phyloP scores from a whole-genome alignment of 2,888 invertebrate species.

The Meteorus cinctellus region DNA sequence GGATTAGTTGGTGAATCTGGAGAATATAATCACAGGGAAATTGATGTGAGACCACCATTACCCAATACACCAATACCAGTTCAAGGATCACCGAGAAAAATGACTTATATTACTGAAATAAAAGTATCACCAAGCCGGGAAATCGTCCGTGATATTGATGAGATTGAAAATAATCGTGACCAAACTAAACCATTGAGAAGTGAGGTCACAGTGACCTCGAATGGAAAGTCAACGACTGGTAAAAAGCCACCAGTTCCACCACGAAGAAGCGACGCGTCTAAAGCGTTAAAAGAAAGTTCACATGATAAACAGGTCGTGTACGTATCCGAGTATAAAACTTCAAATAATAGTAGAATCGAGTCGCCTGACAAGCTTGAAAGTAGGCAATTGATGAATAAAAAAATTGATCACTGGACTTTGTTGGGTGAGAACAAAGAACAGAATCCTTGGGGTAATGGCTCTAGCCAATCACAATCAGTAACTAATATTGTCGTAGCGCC shows the following conservation, averaged over 20 bases:
- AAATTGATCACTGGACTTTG: slow-evolving; percentile 72
- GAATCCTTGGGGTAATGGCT: slow-evolving; percentile 63
- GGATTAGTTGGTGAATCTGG: slow-evolving; percentile 65
- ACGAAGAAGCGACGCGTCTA: slow-evolving; percentile 71
- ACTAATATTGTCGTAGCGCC: slow-evolving; percentile 66
- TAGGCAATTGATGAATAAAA: slow-evolving; percentile 53
- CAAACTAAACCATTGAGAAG: slow-evolving; percentile 50
- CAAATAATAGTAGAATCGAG: slow-evolving; percentile 44
- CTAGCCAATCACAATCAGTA: slow-evolving; percentile 65
- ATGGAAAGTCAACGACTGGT: slow-evolving; percentile 63
- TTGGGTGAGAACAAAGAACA: slow-evolving; percentile 65
- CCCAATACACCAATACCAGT: slow-evolving; percentile 71
- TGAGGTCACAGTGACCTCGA: slow-evolving; percentile 62
- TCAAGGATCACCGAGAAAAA: slow-evolving; percentile 66
- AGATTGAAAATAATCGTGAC: slow-evolving; percentile 41
- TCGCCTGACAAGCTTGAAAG: slow-evolving; percentile 44
- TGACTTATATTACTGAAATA: slow-evolving; percentile 84
- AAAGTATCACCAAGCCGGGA: slow-evolving; percentile 76
- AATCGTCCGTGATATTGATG: slow-evolving; percentile 49
- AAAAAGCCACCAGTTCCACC: slow-evolving; percentile 75
- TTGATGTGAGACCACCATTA: slow-evolving; percentile 66
- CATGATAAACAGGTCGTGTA: slow-evolving; percentile 68
- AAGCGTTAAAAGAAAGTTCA: slow-evolving; percentile 55
- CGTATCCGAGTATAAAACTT: slow-evolving; percentile 68
- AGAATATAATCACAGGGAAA: slow-evolving; percentile 61